Evolutionary conservation across 2,888 invertebrate species (phyloP).

Genomic region (Oscheius sp.): DNA sequence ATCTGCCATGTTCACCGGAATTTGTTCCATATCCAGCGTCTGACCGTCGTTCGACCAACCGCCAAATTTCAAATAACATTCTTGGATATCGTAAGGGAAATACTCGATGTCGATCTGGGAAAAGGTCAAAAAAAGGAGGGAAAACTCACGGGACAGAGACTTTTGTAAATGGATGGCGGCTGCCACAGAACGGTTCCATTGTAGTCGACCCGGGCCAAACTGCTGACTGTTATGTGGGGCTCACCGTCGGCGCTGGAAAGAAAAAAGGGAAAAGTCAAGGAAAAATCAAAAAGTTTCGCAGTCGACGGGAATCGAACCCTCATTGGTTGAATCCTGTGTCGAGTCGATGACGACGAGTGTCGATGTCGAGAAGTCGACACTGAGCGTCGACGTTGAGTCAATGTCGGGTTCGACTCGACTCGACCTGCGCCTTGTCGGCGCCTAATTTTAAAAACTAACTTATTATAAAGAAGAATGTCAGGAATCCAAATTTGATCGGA

Average conservation of each 20-base stretch:
- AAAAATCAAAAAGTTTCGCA: too few species aligned
- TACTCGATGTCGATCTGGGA: slow-evolving; percentile 74
- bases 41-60: slow-evolving; percentile 90
- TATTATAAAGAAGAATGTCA: slow-evolving; percentile 92
- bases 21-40: slow-evolving; percentile 59
- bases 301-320: too few species aligned
- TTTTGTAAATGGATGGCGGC: slow-evolving; percentile 65
- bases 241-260: slow-evolving; percentile 66
- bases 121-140: too few species aligned
- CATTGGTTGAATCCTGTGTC: too few species aligned
- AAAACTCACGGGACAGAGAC: slow-evolving; percentile 58
- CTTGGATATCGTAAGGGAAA: slow-evolving; percentile 66
- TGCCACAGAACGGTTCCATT: slow-evolving; percentile 62
- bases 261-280: too few species aligned
- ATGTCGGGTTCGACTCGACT: too few species aligned
- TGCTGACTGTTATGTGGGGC: slow-evolving; percentile 61
- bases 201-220: slow-evolving; percentile 58
- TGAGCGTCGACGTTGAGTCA: too few species aligned
- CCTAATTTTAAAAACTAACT: slow-evolving; percentile 76
- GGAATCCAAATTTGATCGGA: slow-evolving; percentile 96
- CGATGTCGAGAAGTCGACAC: too few species aligned
- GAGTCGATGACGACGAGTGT: too few species aligned
- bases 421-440: not conserved
- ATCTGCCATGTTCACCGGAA: slow-evolving; percentile 56
- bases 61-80: slow-evolving; percentile 74